Conservation (phyloP, 2,888 invertebrate genomes). For the Scrobipalpa costella region DNA sequence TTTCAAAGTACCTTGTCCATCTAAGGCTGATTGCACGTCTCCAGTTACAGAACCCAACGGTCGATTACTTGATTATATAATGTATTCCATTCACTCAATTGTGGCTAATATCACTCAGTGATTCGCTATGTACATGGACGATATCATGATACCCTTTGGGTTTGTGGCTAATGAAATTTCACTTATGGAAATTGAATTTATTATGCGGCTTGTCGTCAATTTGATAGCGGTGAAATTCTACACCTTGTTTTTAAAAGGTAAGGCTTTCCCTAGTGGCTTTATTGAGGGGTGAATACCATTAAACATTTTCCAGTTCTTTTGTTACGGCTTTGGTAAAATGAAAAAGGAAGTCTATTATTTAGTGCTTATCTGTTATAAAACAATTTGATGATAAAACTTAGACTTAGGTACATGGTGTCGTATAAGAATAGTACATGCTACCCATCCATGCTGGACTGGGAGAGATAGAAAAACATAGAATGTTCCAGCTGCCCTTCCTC, state of each 20-base stretch:
- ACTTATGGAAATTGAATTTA: slow-evolving; percentile 14
- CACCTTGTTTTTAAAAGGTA: slow-evolving; percentile 9
- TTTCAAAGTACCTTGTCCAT: not conserved
- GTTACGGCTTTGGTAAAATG: too few species aligned
- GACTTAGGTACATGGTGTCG: too few species aligned
- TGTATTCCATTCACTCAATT: slow-evolving; percentile 32
- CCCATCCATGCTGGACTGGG: too few species aligned
- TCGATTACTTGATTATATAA: slow-evolving; percentile 42
- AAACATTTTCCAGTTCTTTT: not conserved
- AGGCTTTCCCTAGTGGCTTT: not conserved
- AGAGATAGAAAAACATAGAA: too few species aligned
- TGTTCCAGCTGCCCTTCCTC: too few species aligned
- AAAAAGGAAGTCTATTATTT: too few species aligned
- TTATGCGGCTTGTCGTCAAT: not conserved
- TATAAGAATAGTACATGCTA: too few species aligned
- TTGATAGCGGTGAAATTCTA: not conserved
- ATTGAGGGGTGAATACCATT: not conserved
- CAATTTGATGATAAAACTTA: too few species aligned
- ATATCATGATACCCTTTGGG: slow-evolving; percentile 7
- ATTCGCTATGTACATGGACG: not conserved
- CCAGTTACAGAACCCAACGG: slow-evolving; percentile 38
- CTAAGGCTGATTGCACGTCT: not conserved
- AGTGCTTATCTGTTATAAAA: too few species aligned
- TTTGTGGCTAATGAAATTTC: not conserved
- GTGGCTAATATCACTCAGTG: slow-evolving; percentile 11